Base-by-base conservation (phyloP, 1,140 invertebrate genomes). In the Anagrus nilaparvatae region DNA sequence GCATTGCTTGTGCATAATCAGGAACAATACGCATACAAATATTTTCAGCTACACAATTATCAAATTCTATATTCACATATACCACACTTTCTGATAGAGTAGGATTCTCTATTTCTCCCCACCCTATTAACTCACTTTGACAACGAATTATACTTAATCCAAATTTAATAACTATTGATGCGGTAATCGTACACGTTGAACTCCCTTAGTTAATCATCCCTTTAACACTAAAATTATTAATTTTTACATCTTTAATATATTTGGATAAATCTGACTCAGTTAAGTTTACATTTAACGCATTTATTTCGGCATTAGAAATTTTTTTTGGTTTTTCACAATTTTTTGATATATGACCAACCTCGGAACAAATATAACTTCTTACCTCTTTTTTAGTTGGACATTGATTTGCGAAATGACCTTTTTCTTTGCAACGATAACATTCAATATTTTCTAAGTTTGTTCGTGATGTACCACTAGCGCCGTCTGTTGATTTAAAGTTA, bases 401-500 rank as follows among this genome's bases (percentile, higher is more conserved):
- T 17, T 40, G 27, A 1, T 27, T 39, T 5, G 24, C 28, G n/a
- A 14, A 0, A 38, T 40, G 24, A 20, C 35, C 28, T 32, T 31
- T 31, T 21, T n/a, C 14, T 18, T 16, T 3, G 34, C 30, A 34
- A 16, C 24, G 21, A 33, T n/a, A 18, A 34, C 31, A 42, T 12
- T 19, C 31, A 8, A 13, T 8, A 19, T 30, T 28, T 4, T 17
- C 6, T 9, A 5, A 8, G 30, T 14, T 5, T 14, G 6, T 14
- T 9, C 30, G 8, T 6, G 14, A 14, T 14, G 5, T 31, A 10
- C 14, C 30, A 31, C 14, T 14, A 31, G 8, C 30, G 18, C 37
- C 43, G 17, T 32, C 31, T 2, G 18, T 29, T 14, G 39, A 37
- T 7, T 38, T 43, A 30, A 31, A 30, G 25, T 47, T 43, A 23